These are phyloP conservation scores for Gallinago media DNA, from an alignment of 2,113 vertebrate genomes.

Conservation along the genomic window DNA sequence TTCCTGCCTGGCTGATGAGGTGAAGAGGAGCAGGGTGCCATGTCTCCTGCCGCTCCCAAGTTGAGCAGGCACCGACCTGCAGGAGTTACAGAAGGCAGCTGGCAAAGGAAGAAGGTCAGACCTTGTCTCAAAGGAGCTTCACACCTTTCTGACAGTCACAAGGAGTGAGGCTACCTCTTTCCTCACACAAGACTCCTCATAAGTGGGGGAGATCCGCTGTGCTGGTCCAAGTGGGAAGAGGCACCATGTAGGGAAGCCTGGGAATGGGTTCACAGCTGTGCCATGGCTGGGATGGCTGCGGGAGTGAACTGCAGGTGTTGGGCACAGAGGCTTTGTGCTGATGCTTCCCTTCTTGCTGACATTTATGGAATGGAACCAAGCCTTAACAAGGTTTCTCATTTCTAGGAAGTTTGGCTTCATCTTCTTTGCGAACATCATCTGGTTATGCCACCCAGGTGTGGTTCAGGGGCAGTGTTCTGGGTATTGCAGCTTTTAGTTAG, in stretches of 20 bases:
- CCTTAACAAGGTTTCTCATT: neutral
- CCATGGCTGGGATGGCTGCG: neutral
- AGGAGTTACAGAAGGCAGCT: neutral
- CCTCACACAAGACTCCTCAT: rapidly evolving
- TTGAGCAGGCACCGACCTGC: rapidly evolving
- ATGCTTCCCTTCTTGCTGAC: neutral
- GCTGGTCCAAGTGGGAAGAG: neutral
- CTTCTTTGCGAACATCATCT: neutral
- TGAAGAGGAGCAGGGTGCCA: neutral
- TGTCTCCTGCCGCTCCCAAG: rapidly evolving
- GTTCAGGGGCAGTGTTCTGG: neutral
- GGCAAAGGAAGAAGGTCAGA: neutral
- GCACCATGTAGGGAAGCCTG: rapidly evolving
- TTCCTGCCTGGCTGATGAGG: neutral
- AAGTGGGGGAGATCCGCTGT: neutral
- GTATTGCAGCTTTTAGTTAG: neutral
- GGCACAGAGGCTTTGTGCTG: neutral
- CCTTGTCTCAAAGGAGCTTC: neutral
- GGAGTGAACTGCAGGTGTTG: neutral
- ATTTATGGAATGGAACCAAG: neutral
- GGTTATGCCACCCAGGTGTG: neutral
- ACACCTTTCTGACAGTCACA: neutral
- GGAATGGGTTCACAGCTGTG: rapidly evolving
- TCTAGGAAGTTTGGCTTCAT: neutral
- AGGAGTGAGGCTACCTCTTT: neutral